Percentiles rank a stretch among this genome's conserved stretches.
Conservation (phyloP, 2,113 vertebrate species). For the Spheniscus mendiculus region DNA sequence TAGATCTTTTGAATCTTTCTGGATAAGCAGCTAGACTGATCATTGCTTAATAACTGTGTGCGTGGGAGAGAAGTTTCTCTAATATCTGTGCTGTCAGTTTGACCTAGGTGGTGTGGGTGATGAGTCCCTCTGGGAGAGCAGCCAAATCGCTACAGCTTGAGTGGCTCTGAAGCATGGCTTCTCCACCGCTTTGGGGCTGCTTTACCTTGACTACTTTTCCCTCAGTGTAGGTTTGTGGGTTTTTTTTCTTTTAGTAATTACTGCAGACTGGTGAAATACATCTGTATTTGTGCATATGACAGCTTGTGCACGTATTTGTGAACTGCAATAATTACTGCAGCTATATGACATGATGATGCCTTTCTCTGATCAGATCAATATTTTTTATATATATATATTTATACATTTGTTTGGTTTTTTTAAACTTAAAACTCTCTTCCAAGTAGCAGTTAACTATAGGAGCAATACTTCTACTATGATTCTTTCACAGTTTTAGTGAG, state of each 20-base stretch:
- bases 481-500: background rate
- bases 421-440: background rate
- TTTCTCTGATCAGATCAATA: background rate
- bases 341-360: background rate
- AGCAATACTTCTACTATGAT: background rate
- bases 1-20: slow-evolving; percentile 6
- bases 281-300: background rate
- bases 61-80: background rate
- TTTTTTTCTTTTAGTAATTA: background rate
- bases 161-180: slow-evolving; percentile 69
- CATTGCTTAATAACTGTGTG: background rate
- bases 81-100: slow-evolving; percentile 70
- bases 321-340: background rate
- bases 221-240: background rate
- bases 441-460: background rate
- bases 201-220: background rate
- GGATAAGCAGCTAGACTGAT: background rate
- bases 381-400: background rate
- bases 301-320: background rate
- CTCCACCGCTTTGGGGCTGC: background rate
- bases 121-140: slow-evolving; percentile 75
- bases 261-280: background rate
- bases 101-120: slow-evolving; percentile 79
- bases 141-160: slow-evolving; percentile 77
- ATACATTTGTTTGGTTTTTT: background rate